These are phyloP conservation scores for rat (Rattus norvegicus) DNA, from an alignment of 2,113 vertebrate species.

Conservation along the genomic window DNA sequence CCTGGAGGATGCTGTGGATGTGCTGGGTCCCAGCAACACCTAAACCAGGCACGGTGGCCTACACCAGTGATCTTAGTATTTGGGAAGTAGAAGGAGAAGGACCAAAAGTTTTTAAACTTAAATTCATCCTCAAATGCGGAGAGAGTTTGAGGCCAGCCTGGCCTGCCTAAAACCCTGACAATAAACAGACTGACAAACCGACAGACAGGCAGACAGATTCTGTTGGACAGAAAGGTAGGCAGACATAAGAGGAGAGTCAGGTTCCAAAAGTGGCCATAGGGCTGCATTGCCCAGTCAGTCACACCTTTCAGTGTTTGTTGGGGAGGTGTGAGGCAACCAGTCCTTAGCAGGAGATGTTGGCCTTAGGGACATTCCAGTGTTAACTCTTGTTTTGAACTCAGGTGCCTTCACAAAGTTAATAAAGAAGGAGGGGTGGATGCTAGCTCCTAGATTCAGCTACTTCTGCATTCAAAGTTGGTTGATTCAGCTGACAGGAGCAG, in stretches of 20 bases:
- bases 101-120: background rate
- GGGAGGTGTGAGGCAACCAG: background rate
- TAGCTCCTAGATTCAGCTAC: background rate
- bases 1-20: background rate
- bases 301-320: background rate
- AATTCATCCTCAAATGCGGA: no score
- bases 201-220: background rate
- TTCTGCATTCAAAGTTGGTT: background rate
- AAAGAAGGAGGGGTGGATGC: background rate
- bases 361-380: rapidly evolving
- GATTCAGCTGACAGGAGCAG: background rate
- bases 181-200: background rate
- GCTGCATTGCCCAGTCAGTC: background rate
- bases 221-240: background rate
- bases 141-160: background rate
- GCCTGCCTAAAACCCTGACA: background rate
- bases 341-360: background rate
- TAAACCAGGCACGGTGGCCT: background rate
- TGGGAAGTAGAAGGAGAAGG: background rate
- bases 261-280: background rate
- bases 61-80: background rate
- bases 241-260: background rate
- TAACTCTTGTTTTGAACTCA: background rate
- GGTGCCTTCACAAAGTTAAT: background rate
- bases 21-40: background rate